A percentile compares a stretch with the other conserved stretches of the same genome.
Conservation (phyloP, 2,797 vertebrate genomes). For the Microhierax caerulescens region DNA sequence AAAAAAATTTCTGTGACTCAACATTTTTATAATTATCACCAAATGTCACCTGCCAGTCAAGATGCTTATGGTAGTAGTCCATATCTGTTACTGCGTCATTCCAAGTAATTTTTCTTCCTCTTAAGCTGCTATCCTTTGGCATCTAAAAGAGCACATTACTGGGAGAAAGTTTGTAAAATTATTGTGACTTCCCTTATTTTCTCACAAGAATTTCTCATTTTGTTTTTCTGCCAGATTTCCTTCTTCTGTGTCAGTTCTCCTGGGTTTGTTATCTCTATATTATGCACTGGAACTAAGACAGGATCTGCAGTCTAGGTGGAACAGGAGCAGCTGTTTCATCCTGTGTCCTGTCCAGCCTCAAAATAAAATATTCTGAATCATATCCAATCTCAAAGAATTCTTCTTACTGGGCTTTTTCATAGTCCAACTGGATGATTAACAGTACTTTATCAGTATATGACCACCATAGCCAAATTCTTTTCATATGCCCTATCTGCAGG, state of each 20-base stretch:
- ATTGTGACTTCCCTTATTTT: neutral
- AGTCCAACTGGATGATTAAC: neutral
- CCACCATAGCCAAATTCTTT: neutral
- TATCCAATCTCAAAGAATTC: neutral
- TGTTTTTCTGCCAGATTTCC: neutral
- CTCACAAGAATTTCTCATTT: neutral
- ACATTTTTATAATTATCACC: neutral
- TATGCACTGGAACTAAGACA: neutral
- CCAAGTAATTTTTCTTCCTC: neutral
- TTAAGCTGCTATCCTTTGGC: neutral
- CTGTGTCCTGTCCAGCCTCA: neutral
- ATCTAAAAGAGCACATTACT: neutral
- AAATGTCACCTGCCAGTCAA: neutral
- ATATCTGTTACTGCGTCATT: neutral
- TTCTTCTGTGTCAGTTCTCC: neutral
- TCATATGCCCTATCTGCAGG: conserved; percentile 6
- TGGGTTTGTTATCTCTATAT: neutral
- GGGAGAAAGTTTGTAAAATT: neutral
- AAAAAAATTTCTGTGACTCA: neutral
- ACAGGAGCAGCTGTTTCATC: neutral
- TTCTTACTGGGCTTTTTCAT: neutral
- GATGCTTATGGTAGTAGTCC: neutral
- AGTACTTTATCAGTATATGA: neutral
- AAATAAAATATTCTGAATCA: neutral
- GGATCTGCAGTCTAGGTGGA: neutral